These are phyloP conservation scores for Eupsittula cactorum DNA, from an alignment of 2,113 vertebrate species.

Conservation along the genomic window DNA sequence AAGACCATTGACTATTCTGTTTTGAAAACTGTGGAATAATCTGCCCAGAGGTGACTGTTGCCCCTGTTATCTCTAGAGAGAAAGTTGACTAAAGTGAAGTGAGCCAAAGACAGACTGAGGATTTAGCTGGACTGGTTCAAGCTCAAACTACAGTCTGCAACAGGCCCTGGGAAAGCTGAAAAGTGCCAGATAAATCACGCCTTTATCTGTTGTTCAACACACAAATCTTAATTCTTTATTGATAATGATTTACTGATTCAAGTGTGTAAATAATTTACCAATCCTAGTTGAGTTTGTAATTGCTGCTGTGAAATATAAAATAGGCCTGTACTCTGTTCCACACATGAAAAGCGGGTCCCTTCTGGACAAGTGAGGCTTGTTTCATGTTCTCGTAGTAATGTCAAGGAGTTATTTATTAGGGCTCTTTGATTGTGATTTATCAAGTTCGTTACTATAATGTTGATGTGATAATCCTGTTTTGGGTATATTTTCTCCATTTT, in stretches of 20 bases:
- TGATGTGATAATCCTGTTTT: not conserved
- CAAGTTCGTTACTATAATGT: not conserved
- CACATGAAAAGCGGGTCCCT: not conserved
- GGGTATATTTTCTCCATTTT: not conserved
- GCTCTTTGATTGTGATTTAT: not conserved
- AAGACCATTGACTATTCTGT: not conserved
- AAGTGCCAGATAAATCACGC: not conserved
- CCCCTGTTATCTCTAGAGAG: not conserved
- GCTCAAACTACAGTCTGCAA: not conserved
- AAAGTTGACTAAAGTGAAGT: not conserved
- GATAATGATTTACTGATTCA: not conserved
- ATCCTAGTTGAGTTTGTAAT: not conserved
- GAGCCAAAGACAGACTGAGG: not conserved
- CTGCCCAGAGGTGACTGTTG: accelerated
- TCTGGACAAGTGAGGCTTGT: not conserved
- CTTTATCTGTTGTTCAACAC: not conserved
- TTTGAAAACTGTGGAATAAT: not conserved
- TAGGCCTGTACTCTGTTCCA: too few relatives aligned
- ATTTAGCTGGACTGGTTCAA: not conserved
- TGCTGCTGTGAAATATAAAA: not conserved
- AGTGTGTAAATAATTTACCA: not conserved
- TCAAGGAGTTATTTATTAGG: not conserved
- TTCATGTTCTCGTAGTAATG: not conserved
- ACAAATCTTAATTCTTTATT: not conserved
- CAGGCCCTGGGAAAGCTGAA: not conserved